These are phyloP conservation scores for Tenthredo livida DNA, from an alignment of 2,888 invertebrate species.

Conservation along the genomic window DNA sequence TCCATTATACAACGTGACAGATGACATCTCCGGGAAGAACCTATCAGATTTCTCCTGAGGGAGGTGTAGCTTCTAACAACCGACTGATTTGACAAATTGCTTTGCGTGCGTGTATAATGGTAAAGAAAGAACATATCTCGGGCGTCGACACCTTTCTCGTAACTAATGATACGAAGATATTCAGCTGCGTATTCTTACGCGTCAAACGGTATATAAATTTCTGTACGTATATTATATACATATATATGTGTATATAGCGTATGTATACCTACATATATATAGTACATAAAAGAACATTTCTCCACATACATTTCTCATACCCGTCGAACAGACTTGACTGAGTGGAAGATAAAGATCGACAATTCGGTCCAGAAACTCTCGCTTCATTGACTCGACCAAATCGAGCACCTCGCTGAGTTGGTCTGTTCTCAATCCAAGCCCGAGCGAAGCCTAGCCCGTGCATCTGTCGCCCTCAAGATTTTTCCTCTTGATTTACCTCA, in stretches of 20 bases:
- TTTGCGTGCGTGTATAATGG: conserved; percentile 20
- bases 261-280: not conserved
- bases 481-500: conserved; percentile 28
- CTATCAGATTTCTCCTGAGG: conserved; percentile 42
- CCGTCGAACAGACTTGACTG: conserved; percentile 31
- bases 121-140: conserved; percentile 21
- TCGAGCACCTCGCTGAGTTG: conserved; percentile 6
- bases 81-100: conserved; percentile 46
- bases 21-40: conserved; percentile 48
- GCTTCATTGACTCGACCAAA: conserved; percentile 38
- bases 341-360: conserved; percentile 46
- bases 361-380: conserved; percentile 38
- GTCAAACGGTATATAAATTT: conserved; percentile 18
- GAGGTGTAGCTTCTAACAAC: conserved; percentile 46
- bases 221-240: not conserved
- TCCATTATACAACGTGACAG: conserved; percentile 47
- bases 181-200: not conserved
- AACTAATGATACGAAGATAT: not conserved
- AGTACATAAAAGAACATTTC: not conserved
- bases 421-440: conserved; percentile 12
- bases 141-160: not conserved
- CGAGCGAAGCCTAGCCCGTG: not conserved
- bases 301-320: not conserved
- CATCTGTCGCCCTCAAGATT: conserved; percentile 19
- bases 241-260: not conserved